A percentile compares a stretch with the other conserved stretches of the same genome.
These are phyloP conservation scores for Rhea pennata DNA, from an alignment of 2,113 vertebrate species.

Conservation along the genomic window DNA sequence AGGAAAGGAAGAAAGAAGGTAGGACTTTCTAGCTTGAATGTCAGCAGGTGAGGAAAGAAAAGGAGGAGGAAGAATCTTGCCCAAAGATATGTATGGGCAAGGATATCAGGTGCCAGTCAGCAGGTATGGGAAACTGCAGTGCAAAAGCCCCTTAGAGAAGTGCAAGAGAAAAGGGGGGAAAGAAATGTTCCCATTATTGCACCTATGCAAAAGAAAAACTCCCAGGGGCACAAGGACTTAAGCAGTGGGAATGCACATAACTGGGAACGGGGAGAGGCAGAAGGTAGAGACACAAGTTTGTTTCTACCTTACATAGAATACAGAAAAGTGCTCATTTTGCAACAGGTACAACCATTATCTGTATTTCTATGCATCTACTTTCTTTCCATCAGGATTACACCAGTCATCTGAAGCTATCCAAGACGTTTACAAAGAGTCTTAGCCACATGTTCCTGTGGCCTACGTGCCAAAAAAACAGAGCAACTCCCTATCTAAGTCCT, in stretches of 20 bases:
- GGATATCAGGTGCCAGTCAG: accelerated
- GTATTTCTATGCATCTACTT: neutral
- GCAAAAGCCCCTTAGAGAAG: neutral
- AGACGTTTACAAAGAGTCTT: slow-evolving; percentile 8
- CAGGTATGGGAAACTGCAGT: neutral
- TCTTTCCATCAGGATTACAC: neutral
- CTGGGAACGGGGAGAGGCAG: neutral
- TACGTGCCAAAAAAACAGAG: slow-evolving; percentile 32
- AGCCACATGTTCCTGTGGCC: slow-evolving; percentile 42
- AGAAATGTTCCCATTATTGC: neutral
- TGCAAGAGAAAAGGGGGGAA: neutral
- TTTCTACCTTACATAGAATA: neutral
- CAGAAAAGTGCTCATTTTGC: neutral
- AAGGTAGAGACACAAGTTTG: neutral
- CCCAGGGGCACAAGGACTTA: neutral
- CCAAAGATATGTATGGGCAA: neutral
- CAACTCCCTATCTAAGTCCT: slow-evolving; percentile 45
- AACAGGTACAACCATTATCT: neutral
- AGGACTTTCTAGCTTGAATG: neutral
- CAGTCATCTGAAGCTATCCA: slow-evolving; percentile 22
- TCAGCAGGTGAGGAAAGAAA: neutral
- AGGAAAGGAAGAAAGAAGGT: neutral
- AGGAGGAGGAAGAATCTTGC: neutral
- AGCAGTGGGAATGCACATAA: neutral
- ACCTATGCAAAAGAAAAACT: neutral